Evolutionary conservation across 1,140 invertebrate species (phyloP).

Genomic region (Nomia melanderi): DNA sequence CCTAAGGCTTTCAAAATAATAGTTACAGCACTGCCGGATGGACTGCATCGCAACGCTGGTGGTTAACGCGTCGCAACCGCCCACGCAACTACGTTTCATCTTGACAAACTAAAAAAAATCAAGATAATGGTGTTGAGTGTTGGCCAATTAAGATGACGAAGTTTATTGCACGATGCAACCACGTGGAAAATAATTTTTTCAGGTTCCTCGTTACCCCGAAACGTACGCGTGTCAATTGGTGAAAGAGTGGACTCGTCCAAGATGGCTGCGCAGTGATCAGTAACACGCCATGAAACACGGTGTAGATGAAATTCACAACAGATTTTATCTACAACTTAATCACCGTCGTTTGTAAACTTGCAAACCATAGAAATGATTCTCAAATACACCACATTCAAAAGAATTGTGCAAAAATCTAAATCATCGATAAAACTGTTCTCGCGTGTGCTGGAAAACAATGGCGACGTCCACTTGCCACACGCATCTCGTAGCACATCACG

Average conservation of each 20-base stretch:
- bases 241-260: constrained; percentile 78
- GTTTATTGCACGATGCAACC: constrained; percentile 13
- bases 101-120: background rate
- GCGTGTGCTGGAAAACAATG: constrained; percentile 68
- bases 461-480: constrained; percentile 73
- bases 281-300: constrained; percentile 39
- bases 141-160: constrained; percentile 28
- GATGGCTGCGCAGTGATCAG: constrained; percentile 70
- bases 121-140: background rate
- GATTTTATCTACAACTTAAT: background rate
- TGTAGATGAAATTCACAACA: constrained; percentile 16
- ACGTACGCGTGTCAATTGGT: constrained; percentile 54
- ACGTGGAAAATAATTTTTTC: constrained; percentile 6
- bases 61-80: constrained; percentile 50
- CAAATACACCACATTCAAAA: background rate
- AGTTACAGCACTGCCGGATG: constrained; percentile 39
- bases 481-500: constrained; percentile 61
- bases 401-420: background rate
- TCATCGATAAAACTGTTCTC: constrained; percentile 18
- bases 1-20: background rate
- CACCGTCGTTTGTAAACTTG: background rate
- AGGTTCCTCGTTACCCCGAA: constrained; percentile 12
- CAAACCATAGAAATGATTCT: background rate
- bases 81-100: constrained; percentile 35
- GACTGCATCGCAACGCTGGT: constrained; percentile 46